Evolutionary conservation across 2,113 vertebrate genomes (phyloP).

Genomic region (Sigmodon hispidus): DNA sequence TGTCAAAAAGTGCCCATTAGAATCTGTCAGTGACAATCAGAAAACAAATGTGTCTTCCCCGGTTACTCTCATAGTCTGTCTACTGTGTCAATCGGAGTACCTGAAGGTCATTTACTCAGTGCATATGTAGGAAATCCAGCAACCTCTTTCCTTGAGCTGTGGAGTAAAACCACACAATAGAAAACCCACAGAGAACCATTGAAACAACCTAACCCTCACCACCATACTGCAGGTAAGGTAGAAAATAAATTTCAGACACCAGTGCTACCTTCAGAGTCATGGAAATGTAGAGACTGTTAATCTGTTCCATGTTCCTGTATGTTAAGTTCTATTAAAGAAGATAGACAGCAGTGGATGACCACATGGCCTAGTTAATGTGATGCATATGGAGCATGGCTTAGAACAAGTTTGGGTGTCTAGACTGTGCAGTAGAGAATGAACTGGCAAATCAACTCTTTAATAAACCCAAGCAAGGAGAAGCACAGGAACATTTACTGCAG

Average conservation of each 20-base stretch:
- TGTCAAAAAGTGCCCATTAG: background rate
- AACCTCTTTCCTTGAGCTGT: background rate
- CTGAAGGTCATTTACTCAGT: background rate
- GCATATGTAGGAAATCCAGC: background rate
- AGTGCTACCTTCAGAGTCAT: background rate
- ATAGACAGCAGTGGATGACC: background rate
- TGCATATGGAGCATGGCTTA: background rate
- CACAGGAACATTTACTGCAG: background rate
- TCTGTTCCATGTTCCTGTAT: background rate
- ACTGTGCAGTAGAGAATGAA: background rate
- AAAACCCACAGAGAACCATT: background rate
- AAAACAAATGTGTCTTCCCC: background rate
- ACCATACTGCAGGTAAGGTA: background rate
- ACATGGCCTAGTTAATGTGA: background rate
- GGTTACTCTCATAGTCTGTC: background rate
- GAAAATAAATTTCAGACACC: background rate
- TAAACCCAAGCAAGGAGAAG: background rate
- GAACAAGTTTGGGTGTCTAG: background rate
- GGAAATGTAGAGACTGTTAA: background rate
- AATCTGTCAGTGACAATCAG: background rate
- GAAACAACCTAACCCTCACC: no score
- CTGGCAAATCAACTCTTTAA: background rate
- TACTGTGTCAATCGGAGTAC: background rate
- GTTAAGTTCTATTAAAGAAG: background rate
- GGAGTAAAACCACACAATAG: background rate